Evolutionary conservation across 2,113 vertebrate species (phyloP).

Genomic region (Lepidothrix coronata): DNA sequence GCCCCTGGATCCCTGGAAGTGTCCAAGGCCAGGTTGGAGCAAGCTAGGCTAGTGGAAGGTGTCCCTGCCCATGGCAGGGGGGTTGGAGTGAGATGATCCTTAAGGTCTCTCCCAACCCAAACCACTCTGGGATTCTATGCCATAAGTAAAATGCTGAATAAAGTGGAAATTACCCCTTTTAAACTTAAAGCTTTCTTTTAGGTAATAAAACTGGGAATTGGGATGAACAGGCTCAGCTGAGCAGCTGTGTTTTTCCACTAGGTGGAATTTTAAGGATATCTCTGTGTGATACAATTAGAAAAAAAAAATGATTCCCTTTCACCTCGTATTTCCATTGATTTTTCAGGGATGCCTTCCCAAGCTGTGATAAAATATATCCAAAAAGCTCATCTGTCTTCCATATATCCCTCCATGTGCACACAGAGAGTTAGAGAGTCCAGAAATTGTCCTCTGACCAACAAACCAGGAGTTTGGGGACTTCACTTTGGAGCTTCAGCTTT

Average conservation of each 20-base stretch:
- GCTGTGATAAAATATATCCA: neutral
- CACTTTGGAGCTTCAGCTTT: neutral
- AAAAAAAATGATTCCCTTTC: neutral
- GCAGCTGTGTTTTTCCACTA: too few relatives aligned
- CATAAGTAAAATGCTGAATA: neutral
- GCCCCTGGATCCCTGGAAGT: neutral
- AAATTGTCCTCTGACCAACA: too few relatives aligned
- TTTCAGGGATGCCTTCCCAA: neutral
- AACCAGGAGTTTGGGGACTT: neutral
- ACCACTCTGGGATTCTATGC: neutral
- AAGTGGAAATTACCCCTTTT: neutral
- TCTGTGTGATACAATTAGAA: neutral
- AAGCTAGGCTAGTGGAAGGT: fast-evolving
- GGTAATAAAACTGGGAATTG: neutral
- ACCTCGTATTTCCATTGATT: neutral
- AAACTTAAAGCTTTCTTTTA: neutral
- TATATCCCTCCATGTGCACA: too few relatives aligned
- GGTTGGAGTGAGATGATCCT: neutral
- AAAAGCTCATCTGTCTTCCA: neutral
- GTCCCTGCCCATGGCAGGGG: neutral
- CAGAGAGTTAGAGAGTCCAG: too few relatives aligned
- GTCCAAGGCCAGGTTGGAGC: neutral
- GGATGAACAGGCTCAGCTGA: too few relatives aligned
- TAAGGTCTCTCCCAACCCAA: neutral
- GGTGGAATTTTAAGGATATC: neutral